Evolutionary conservation across 2,113 vertebrate species (phyloP).

Genomic region (Anhinga anhinga): DNA sequence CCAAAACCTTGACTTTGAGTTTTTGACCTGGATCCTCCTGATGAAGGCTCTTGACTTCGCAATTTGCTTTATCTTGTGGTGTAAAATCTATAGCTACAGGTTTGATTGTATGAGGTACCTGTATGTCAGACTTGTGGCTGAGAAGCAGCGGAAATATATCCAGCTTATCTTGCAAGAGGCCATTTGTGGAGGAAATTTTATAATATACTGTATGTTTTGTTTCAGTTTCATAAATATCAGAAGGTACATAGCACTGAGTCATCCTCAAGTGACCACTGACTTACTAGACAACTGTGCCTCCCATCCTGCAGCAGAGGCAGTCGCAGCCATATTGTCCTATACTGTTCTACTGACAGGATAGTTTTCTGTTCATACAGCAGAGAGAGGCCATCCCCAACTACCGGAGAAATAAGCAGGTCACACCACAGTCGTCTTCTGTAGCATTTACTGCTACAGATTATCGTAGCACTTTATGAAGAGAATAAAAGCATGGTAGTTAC

Average conservation of each 20-base stretch:
- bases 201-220: background rate
- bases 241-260: background rate
- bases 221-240: background rate
- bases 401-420: background rate
- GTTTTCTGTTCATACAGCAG: background rate
- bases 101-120: background rate
- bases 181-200: background rate
- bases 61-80: background rate
- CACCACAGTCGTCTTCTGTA: background rate
- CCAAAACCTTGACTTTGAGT: background rate
- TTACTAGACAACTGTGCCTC: background rate
- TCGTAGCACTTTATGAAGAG: background rate
- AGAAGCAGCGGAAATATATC: background rate
- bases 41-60: background rate
- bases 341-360: background rate
- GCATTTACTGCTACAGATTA: background rate
- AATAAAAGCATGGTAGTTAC: background rate
- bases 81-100: background rate
- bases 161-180: background rate
- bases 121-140: background rate
- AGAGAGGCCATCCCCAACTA: background rate
- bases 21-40: background rate
- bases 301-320: background rate
- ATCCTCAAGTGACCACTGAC: background rate
- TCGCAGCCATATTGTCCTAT: background rate